phyloP scores from a whole-genome alignment of 1,140 invertebrate genomes.

The Halictus rubicundus region DNA sequence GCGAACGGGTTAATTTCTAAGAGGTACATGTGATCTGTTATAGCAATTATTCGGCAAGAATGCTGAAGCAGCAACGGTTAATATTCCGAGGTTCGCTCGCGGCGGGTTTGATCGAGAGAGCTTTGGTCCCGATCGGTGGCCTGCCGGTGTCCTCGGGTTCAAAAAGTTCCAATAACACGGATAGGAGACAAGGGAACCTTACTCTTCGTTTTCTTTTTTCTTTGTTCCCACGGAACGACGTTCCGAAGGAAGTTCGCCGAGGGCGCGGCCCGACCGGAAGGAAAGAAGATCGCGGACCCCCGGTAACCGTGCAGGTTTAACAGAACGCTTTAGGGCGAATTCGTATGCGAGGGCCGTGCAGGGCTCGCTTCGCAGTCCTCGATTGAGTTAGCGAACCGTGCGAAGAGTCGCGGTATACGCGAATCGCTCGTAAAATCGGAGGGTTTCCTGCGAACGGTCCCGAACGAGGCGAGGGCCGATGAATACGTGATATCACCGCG shows the following conservation, averaged over 20 bases:
- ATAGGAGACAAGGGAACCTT: neutral
- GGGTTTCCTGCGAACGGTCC: constrained; percentile 14
- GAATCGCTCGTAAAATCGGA: constrained; percentile 56
- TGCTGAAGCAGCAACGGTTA: too few species aligned
- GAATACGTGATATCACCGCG: constrained; percentile 34
- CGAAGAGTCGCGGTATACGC: constrained; percentile 40
- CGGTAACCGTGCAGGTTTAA: constrained; percentile 6
- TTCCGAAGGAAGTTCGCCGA: neutral
- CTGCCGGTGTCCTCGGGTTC: neutral
- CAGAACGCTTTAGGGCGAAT: constrained; percentile 32
- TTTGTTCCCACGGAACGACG: neutral
- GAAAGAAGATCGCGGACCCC: neutral
- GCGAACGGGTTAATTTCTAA: too few species aligned
- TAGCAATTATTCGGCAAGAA: too few species aligned
- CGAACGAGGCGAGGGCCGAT: constrained; percentile 34
- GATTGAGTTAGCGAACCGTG: constrained; percentile 50
- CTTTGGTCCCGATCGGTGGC: neutral
- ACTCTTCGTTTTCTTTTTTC: neutral
- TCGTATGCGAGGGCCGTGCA: constrained; percentile 43
- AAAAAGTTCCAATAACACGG: constrained; percentile 2
- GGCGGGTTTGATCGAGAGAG: neutral
- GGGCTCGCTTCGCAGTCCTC: constrained; percentile 28
- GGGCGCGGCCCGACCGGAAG: neutral
- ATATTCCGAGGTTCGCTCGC: too few species aligned
- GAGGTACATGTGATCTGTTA: too few species aligned